phyloP scores from a whole-genome alignment of 1,140 invertebrate species.

The Chironomus tepperi region DNA sequence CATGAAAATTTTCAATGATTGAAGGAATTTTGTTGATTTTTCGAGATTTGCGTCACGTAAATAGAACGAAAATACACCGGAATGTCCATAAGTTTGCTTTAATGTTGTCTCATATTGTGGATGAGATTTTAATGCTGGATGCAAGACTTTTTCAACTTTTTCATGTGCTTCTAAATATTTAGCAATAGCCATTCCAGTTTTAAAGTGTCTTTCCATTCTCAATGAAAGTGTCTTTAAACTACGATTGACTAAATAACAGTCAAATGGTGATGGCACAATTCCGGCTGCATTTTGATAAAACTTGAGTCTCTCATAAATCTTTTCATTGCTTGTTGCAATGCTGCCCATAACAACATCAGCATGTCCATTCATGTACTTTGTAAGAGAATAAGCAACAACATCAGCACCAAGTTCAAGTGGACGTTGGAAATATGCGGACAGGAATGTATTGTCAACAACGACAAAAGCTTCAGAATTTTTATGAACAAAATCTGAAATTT shows the following conservation, averaged over 20 bases:
- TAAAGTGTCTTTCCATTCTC: slow-evolving; percentile 83
- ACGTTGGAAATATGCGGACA: slow-evolving; percentile 90
- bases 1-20: slow-evolving; percentile 69
- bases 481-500: slow-evolving; percentile 57
- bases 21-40: slow-evolving; percentile 69
- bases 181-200: slow-evolving; percentile 67
- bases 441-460: slow-evolving; percentile 95
- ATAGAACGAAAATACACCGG: slow-evolving; percentile 89
- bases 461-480: slow-evolving; percentile 55
- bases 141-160: slow-evolving; percentile 69
- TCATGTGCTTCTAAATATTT: slow-evolving; percentile 70
- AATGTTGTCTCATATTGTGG: slow-evolving; percentile 79
- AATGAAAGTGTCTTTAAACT: slow-evolving; percentile 89
- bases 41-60: slow-evolving; percentile 64
- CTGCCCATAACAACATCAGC: slow-evolving; percentile 97
- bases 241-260: slow-evolving; percentile 88
- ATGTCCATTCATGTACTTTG: slow-evolving; percentile 99
- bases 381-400: slow-evolving; percentile 85
- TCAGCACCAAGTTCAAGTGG: slow-evolving; percentile 89
- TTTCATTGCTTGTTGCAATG: slow-evolving; percentile 62
- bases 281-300: slow-evolving; percentile 91
- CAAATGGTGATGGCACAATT: slow-evolving; percentile 90
- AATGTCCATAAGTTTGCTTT: slow-evolving; percentile 79
- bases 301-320: slow-evolving; percentile 59
- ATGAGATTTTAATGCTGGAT: slow-evolving; percentile 84